Base-by-base conservation (phyloP, 2,113 vertebrate species). In the Notothenia coriiceps region DNA sequence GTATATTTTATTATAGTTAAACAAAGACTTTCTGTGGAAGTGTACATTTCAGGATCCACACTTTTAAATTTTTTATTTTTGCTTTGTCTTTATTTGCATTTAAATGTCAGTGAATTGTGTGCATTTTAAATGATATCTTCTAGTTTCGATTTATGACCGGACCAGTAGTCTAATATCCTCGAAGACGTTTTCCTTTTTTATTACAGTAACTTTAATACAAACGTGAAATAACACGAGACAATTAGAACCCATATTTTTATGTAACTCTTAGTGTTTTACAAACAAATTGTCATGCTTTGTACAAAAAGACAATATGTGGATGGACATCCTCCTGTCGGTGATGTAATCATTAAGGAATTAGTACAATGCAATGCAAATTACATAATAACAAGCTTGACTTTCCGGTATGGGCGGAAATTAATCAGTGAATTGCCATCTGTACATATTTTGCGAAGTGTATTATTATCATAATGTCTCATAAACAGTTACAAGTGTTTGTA, bases 281-380 rank as follows among this genome's bases (percentile, higher is more conserved):
- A 25, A 47, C 20, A 9, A 2, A 15, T 65, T 44, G 3, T 14
- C 1, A 5, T 3, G 51, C 12, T 65, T 51, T 44, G 7, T 46
- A 11, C 17, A 57, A 1, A 66, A 65, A 40, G 10, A 0, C 6
- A 68, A 15, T 50, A 49, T 40, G 29, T 0, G 13, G 18, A 60
- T 46, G 11, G 9, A 17, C 22, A 51, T 79, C 13, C 51, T 57
- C 63, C 5, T 57, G 6, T 47, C 62, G 55, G 68, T 87, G 83
- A 86, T 70, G 75, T 90, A 77, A 89, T 86, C 75, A 70, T 52
- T 78, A 60, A 79, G 83, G 86, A 88, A 89, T 90, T 77, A 61
- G 7, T 76, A 62, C 20, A 46, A 70, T 84, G 65, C 20, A 46
- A 70, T 84, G 62, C 20, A 75, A 77, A 70, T 79, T 59, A 74